Conservation (phyloP, 2,113 vertebrate species). For the Oreochromis niloticus region DNA sequence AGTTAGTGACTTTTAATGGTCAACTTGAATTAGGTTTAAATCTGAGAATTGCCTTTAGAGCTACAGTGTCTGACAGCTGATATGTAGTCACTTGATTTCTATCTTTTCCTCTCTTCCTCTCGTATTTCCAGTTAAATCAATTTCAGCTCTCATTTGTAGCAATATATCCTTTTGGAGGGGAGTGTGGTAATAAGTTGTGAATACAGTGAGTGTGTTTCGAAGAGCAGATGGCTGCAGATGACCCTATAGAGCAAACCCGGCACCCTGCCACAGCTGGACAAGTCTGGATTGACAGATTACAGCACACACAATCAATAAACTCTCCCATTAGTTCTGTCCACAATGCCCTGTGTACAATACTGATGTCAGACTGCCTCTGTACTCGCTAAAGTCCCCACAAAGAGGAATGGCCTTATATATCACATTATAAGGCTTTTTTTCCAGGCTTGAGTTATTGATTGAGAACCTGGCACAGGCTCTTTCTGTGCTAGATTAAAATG, state of each 20-base stretch:
- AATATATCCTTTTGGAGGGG: neutral
- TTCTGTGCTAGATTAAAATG: neutral
- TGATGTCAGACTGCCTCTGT: conserved; percentile 32
- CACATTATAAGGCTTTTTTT: conserved; percentile 10
- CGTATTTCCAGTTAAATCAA: neutral
- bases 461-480: neutral
- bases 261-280: conserved; percentile 34
- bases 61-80: neutral
- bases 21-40: neutral
- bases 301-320: conserved; percentile 55
- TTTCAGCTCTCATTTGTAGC: neutral
- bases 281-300: conserved; percentile 55
- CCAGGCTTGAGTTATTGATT: conserved; percentile 27
- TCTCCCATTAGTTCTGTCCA: conserved; percentile 55
- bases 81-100: neutral
- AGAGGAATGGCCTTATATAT: conserved; percentile 26
- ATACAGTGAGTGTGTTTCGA: neutral
- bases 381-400: conserved; percentile 16
- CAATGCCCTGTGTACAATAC: conserved; percentile 25
- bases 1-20: neutral
- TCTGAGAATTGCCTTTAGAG: neutral
- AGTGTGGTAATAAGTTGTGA: neutral
- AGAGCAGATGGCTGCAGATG: conserved; percentile 52
- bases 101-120: neutral
- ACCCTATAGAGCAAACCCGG: conserved; percentile 19